Percentiles rank a stretch among this genome's conserved stretches.
Evolutionary conservation across 2,888 invertebrate species (phyloP).

Genomic region (Drosophila affinis): DNA sequence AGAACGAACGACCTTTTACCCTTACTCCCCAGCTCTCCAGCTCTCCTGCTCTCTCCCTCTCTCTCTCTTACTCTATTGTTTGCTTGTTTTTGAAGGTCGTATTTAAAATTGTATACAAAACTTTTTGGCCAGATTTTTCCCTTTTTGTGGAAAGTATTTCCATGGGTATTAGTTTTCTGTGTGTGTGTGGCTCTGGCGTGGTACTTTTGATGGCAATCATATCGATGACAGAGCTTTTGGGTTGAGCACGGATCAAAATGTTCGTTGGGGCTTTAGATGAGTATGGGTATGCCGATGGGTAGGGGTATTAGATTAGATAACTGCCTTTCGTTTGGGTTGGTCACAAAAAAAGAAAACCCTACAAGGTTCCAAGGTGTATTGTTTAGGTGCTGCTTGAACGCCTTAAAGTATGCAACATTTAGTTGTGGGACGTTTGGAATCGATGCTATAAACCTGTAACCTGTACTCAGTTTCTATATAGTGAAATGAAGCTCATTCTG

Average conservation of each 20-base stretch:
- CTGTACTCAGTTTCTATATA: too few relatives aligned
- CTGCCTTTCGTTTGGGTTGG: too few relatives aligned
- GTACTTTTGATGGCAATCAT: not conserved
- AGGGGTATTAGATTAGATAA: not conserved
- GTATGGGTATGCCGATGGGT: not conserved
- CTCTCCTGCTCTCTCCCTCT: not conserved
- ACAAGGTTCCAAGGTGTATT: too few relatives aligned
- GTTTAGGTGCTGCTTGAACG: too few relatives aligned
- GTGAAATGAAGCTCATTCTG: too few relatives aligned
- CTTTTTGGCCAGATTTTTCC: constrained; percentile 12
- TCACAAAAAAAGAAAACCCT: too few relatives aligned
- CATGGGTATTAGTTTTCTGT: not conserved
- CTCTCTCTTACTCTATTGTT: not conserved
- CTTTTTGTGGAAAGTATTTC: not conserved
- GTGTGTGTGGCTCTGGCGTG: not conserved
- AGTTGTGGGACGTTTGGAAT: too few relatives aligned
- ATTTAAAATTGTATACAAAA: constrained; percentile 34
- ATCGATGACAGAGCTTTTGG: constrained; percentile 1
- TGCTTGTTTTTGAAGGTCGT: constrained; percentile 21
- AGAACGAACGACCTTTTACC: constrained; percentile 45
- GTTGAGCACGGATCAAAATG: not conserved
- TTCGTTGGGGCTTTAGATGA: not conserved
- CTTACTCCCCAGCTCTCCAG: not conserved
- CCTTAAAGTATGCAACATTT: too few relatives aligned
- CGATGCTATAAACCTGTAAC: too few relatives aligned